Evolutionary conservation across 2,888 invertebrate genomes (phyloP), one percentile per base, ranked within the genome.

Genomic region (Sarcophaga carnaria): DNA sequence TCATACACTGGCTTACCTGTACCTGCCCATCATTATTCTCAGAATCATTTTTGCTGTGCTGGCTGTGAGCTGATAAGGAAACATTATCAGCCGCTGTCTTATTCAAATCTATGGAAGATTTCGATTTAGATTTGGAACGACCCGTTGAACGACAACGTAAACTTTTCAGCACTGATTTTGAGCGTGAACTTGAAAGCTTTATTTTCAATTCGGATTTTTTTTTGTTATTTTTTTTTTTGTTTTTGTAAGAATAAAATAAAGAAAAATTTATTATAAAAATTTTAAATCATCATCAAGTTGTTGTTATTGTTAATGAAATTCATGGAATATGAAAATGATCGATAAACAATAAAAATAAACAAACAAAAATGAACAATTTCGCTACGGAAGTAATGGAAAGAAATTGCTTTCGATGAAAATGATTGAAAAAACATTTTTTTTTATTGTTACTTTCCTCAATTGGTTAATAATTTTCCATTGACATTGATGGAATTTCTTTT

Each of bases 121-220:
- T 90, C 22, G 90, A 90, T 85, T 89, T 90, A 49, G 90, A 89
- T 71, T 89, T 89, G 20, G 89, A 89, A 67, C 89, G 88, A 72
- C 91, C 88, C 69, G 89, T 88, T n/a, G 91, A 89, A 87, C 90
- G 90, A 89, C 90, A 90, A 88, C 91, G 89, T 80, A 91, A 90
- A 88, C 91, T 91, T 90, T 90, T 91, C 89, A 91, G 89, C 85
- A 91, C 90, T 60, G 91, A 91, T 88, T 90, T 91, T 81, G 91
- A 91, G 85, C 91, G 90, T 88, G 91, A 88, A 88, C 86, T 89
- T 83, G 89, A 85, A 84, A 90, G 88, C 91, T 91, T 88, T 87
- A 69, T 72, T 11, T 54, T 47, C 54, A 54, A 14, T 14, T 37
- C 37, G 37, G 37, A 2, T 37, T 37, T 37, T 20, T 1, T 1